A percentile compares a stretch with the other conserved stretches of the same genome.
phyloP scores from a whole-genome alignment of 2,797 vertebrate species.

The Acridotheres tristis region DNA sequence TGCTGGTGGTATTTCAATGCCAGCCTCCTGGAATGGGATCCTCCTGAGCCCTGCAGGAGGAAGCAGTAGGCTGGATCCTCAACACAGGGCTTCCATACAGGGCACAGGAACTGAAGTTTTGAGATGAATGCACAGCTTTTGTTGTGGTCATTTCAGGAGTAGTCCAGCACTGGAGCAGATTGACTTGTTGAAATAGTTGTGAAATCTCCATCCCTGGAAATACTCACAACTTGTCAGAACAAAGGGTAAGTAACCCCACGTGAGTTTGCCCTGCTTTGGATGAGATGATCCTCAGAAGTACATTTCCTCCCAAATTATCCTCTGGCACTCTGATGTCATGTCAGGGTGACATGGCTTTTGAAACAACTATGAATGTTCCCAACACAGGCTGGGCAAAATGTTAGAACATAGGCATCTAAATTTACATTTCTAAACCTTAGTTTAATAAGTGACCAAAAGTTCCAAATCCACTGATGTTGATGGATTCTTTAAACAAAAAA shows the following conservation, averaged over 20 bases:
- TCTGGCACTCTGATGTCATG: background rate
- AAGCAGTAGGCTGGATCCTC: background rate
- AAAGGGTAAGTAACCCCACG: background rate
- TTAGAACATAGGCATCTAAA: background rate
- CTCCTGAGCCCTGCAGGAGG: rapidly evolving
- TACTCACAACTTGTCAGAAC: background rate
- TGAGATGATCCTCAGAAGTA: background rate
- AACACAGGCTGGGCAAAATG: background rate
- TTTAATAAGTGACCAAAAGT: background rate
- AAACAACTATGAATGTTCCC: background rate
- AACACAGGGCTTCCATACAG: rapidly evolving
- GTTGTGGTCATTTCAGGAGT: background rate
- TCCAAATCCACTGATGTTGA: background rate
- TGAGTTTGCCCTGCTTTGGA: background rate
- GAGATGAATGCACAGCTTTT: background rate
- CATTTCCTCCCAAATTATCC: background rate
- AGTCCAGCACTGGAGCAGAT: background rate
- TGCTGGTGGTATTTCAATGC: background rate
- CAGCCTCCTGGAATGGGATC: background rate
- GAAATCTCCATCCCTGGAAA: background rate
- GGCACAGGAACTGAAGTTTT: background rate
- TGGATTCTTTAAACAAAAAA: background rate
- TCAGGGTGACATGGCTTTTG: background rate
- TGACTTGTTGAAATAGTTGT: background rate
- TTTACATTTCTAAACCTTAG: background rate